Evolutionary conservation across 2,888 invertebrate genomes (phyloP), one percentile per base, ranked within the genome.

Genomic region (Acleris holmiana): DNA sequence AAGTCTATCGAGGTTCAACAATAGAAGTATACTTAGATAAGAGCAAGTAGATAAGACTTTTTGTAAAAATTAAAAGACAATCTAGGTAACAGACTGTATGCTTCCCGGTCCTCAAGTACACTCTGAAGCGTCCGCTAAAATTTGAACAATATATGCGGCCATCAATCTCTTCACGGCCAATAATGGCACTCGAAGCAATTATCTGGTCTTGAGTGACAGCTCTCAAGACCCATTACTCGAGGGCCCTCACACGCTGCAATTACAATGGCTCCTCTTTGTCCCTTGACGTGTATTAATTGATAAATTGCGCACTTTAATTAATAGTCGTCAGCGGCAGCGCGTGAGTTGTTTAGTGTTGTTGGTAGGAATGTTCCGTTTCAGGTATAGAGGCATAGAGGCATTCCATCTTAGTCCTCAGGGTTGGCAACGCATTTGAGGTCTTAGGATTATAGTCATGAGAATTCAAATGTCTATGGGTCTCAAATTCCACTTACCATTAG

Each of bases 211-310:
- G 55, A 56, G 44, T 62, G 61, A 62, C 51, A n/a, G 35, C 53
- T 47, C 53, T 61, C 54, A 15, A 57, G 56, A 47, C 18, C 47
- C 56, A 57, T 57, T 57, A 48, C 40, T 44, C 35, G 50, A 63
- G 67, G 51, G 62, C 51, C 46, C 66, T 67, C 62, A 67, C 67
- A 56, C 51, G 25, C 49, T 23, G 46, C 49, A 54, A 62, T 61
- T 64, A 67, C 62, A 67, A 63, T 60, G 47, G 67, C 49, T 18
- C 40, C 48, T 66, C 60, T 66, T 60, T 66, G 59, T 56, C 40
- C 46, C 46, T 23, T 17, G 63, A 57, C 63, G 61, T 8, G 35
- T 29, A 67, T 59, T 67, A 67, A 67, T 67, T 62, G 62, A 62
- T 59, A 62, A 62, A 64, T 64, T 53, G 60, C 49, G 49, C 35